Evolutionary conservation across 2,113 vertebrate species (phyloP), one percentile per base, ranked within the genome.

Genomic region (Macrotis lagotis): DNA sequence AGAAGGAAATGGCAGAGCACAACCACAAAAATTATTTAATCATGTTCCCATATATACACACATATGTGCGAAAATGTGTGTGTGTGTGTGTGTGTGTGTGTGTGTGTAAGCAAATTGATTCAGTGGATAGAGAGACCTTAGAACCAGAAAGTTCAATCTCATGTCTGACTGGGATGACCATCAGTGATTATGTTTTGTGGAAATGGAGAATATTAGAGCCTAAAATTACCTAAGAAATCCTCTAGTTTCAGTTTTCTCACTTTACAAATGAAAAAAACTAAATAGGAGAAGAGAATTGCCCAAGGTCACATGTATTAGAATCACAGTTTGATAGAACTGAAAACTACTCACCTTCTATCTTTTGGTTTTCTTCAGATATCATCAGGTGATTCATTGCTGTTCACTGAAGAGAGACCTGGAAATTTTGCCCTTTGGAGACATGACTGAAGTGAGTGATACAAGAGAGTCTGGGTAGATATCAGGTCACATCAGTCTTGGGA

Each of bases 381-480:
- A 50, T 51, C 92, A 93, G 90, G 95, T 93, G 25, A 93, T 97
- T 26, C 59, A 12, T 0, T 94, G 89, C 94, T 96, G 96, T 52
- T 95, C 59, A 50, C 90, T 97, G 92, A 51, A 25, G 3, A 55
- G 0, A 0, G 93, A 97, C 52, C 83, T 96, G 93, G 94, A 97
- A 48, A 52, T 49, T 6, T 93, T 97, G 93, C 96, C 96, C 44
- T 97, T 94, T 0, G 92, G 96, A 95, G 96, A 96, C 88, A 50
- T 26, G 96, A 96, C 96, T 0, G 92, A 97, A 96, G 96, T 96
- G 44, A 92, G 96, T 19, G 3, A 9, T 92, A 48, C 66, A 37
- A 0, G 0, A 48, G 51, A 1, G 0, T 1, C 2, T 2, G 66
- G 66, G n/a, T 44, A 44, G 66, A 83, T 44, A 83, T 83, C n/a